Base-by-base conservation (phyloP, 2,888 invertebrate genomes). In the Diploptera punctata region DNA sequence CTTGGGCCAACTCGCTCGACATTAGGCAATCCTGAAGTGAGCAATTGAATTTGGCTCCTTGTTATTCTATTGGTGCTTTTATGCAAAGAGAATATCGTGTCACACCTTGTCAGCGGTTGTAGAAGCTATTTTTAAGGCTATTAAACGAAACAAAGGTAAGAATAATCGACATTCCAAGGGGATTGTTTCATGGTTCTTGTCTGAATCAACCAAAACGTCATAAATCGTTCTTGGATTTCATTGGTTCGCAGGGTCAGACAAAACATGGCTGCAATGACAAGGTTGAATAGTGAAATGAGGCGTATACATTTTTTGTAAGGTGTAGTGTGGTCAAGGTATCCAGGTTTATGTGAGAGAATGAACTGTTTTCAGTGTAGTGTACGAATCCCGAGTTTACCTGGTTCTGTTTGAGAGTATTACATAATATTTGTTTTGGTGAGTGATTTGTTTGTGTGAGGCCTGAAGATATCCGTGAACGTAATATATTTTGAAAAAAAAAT, bases 211-310 rank as follows among this genome's bases (percentile, higher is more conserved):
- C 24, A 10, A 2, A 24, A 52, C 52, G 7, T 24, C 26, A 24
- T 52, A 24, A 1, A 5, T 52, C 10, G 52, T 52, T 10, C 52
- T 10, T 26, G 24, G 24, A 52, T 52, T 52, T 52, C 21, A 52
- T 52, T 52, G 52, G 52, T 52, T 9, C 24, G 24, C 9, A 24
- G 52, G 29, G 16, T 29, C n/a, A 57, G 57, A 31, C 57, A n/a
- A 31, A 57, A 57, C n/a, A 57, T 57, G 57, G 57, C 57, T 65
- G 65, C 26, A 47, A 47, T 65, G 47, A 65, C 65, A 65, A 47
- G 43, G 65, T 65, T 65, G 65, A 26, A 47, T 57, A 57, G 57
- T 57, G 29, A 57, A 57, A 29, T 24, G 57, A 57, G 16, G 57
- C 57, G 57, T 29, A 57, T 16, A 54, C 26, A 21, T 29, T 29